These are phyloP conservation scores for Antennarius maculatus DNA, from an alignment of 2,797 vertebrate genomes.

Conservation along the genomic window DNA sequence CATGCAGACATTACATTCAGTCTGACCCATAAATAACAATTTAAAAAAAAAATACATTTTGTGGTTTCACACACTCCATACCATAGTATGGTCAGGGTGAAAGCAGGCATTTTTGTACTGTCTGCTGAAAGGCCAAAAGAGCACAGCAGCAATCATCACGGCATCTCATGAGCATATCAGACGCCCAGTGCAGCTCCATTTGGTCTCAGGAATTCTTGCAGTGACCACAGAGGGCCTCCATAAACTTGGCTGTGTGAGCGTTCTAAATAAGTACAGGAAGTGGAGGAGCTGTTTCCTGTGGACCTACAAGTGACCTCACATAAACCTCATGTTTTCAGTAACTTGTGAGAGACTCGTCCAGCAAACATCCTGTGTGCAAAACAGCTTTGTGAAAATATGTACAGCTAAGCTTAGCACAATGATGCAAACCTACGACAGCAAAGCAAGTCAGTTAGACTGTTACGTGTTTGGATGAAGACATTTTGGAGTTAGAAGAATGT, in stretches of 20 bases:
- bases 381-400: conserved; percentile 27
- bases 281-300: conserved; percentile 9
- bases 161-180: conserved; percentile 1
- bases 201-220: conserved; percentile 39
- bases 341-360: not conserved
- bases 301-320: conserved; percentile 38
- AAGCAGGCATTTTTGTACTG: conserved; percentile 9
- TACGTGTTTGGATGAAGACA: too few species aligned
- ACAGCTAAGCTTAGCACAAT: not conserved
- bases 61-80: conserved; percentile 27
- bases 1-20: not conserved
- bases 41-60: conserved; percentile 24
- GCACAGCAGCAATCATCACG: conserved; percentile 29
- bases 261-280: conserved; percentile 54
- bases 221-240: conserved; percentile 39
- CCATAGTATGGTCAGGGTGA: conserved; percentile 13
- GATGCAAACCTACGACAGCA: conserved; percentile 2
- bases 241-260: conserved; percentile 6
- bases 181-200: not conserved
- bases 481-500: too few species aligned
- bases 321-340: conserved; percentile 42
- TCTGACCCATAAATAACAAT: conserved; percentile 16
- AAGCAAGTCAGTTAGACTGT: not conserved
- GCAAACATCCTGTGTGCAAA: conserved; percentile 31
- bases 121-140: conserved; percentile 19